phyloP scores from a whole-genome alignment of 2,888 invertebrate genomes.

The Campoplex capitator region DNA sequence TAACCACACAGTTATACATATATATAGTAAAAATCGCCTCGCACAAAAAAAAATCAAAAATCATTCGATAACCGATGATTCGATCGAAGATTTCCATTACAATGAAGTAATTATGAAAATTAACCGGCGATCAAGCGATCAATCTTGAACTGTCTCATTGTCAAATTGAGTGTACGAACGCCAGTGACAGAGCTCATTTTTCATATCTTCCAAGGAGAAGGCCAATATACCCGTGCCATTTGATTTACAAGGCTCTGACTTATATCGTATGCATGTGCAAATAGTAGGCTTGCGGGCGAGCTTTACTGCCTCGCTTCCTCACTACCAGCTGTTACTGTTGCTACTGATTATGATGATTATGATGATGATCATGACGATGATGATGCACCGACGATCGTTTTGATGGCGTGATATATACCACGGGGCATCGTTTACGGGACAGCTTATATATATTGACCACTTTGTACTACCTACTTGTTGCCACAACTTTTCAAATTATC shows the following conservation, averaged over 20 bases:
- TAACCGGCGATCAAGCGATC: not conserved
- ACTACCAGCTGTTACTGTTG: conserved; percentile 55
- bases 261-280: conserved; percentile 52
- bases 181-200: not conserved
- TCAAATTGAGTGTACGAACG: not conserved
- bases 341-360: conserved; percentile 49
- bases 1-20: no score
- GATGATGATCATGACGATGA: conserved; percentile 52
- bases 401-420: conserved; percentile 47
- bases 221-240: conserved; percentile 25
- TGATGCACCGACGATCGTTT: conserved; percentile 49
- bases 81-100: not conserved
- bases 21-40: no score
- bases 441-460: conserved; percentile 36
- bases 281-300: conserved; percentile 71
- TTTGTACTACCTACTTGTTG: conserved; percentile 32
- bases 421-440: conserved; percentile 59
- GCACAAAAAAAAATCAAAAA: no score
- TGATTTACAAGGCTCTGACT: conserved; percentile 1
- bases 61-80: not conserved
- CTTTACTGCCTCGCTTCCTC: conserved; percentile 67
- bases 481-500: not conserved
- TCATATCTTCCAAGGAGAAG: not conserved
- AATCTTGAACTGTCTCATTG: not conserved
- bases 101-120: not conserved